Conservation (phyloP, 53 echinoderm and acorn worm species). For the Henricia sp. region DNA sequence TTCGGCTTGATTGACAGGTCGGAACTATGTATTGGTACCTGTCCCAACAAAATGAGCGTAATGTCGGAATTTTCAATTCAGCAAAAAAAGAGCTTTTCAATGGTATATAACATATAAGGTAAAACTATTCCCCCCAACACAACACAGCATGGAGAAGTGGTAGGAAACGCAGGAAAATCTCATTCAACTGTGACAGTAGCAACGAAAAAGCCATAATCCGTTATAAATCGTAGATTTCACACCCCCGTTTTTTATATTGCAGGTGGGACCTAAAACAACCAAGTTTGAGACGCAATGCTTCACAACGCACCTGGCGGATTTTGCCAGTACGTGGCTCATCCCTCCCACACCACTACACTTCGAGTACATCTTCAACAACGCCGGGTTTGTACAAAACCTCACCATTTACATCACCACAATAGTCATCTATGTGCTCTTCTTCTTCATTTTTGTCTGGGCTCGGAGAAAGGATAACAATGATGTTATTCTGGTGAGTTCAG, state of each 20-base stretch:
- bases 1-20: too few species aligned
- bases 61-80: too few species aligned
- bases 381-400: constrained; percentile 71
- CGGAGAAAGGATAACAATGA: constrained; percentile 90
- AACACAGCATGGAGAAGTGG: too few species aligned
- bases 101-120: too few species aligned
- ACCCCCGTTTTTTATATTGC: not conserved
- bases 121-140: too few species aligned
- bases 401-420: constrained; percentile 86
- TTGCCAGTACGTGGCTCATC: constrained; percentile 94
- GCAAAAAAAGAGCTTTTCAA: too few species aligned
- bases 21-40: too few species aligned
- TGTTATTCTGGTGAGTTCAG: constrained; percentile 71
- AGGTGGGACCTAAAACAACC: constrained; percentile 68
- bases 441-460: constrained; percentile 88
- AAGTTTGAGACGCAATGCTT: constrained; percentile 69
- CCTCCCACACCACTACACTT: constrained; percentile 93
- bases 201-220: too few species aligned
- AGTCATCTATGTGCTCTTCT: constrained; percentile 71
- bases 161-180: too few species aligned
- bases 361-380: constrained; percentile 85
- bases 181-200: too few species aligned
- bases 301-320: constrained; percentile 86
- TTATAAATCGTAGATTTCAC: too few species aligned
- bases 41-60: too few species aligned